A percentile compares a stretch with the other conserved stretches of the same genome.
phyloP scores from a whole-genome alignment of 2,113 vertebrate species.

The Mesembrinibis cayennensis region DNA sequence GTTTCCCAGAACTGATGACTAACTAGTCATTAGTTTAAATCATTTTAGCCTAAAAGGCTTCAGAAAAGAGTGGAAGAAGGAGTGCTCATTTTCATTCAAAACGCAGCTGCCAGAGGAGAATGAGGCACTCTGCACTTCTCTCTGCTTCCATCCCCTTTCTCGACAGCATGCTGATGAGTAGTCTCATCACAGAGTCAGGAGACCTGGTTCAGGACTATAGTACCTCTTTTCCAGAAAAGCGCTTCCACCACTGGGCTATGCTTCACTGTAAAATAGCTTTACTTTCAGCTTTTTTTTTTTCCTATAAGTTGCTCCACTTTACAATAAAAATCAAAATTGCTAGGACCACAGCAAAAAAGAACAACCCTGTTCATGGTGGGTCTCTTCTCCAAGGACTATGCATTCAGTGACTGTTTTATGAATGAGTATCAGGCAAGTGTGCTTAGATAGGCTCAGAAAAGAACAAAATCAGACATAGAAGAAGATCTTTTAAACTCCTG shows the following conservation, averaged over 20 bases:
- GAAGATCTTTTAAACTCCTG: background rate
- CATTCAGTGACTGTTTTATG: background rate
- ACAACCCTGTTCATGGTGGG: background rate
- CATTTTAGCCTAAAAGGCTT: background rate
- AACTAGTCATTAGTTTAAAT: background rate
- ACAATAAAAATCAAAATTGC: background rate
- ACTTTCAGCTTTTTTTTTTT: background rate
- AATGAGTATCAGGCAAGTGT: background rate
- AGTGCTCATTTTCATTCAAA: background rate
- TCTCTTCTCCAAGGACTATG: background rate
- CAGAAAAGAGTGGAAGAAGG: background rate
- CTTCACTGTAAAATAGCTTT: background rate
- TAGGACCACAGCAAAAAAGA: background rate
- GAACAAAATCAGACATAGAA: background rate
- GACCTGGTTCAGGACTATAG: background rate
- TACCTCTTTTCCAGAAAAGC: background rate
- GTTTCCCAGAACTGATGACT: background rate
- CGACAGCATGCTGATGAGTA: background rate
- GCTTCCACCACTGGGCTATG: background rate
- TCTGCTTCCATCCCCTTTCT: background rate
- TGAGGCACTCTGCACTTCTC: background rate
- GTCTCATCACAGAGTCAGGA: background rate
- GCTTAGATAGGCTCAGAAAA: background rate
- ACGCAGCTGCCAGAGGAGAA: background rate
- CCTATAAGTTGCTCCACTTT: background rate